These are phyloP conservation scores for Leuciscus idus DNA, from an alignment of 2,113 vertebrate species.

Conservation along the genomic window DNA sequence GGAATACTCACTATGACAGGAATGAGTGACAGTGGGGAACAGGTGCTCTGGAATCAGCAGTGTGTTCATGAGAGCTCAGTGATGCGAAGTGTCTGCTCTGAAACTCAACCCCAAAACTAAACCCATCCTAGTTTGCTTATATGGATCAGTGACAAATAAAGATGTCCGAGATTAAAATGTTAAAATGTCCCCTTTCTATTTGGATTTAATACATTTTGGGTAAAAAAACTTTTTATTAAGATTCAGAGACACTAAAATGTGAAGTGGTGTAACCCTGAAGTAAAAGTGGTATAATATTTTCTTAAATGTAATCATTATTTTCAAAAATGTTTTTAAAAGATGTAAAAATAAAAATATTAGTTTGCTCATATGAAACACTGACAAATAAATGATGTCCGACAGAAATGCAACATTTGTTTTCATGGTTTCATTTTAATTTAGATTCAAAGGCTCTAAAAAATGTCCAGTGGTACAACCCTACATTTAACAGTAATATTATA, in stretches of 20 bases:
- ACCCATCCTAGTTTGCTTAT: neutral
- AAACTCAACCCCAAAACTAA: slow-evolving; percentile 20
- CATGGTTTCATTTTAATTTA: too few relatives aligned
- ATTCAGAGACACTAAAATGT: neutral
- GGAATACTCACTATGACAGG: slow-evolving; percentile 79
- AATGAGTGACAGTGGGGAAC: slow-evolving; percentile 72
- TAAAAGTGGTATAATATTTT: neutral
- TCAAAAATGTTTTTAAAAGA: too few relatives aligned
- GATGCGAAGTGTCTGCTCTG: neutral
- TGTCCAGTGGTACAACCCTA: too few relatives aligned
- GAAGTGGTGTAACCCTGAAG: neutral
- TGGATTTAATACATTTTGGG: neutral
- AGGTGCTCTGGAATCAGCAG: slow-evolving; percentile 48
- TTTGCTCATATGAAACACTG: too few relatives aligned
- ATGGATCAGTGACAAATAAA: neutral
- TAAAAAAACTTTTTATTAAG: neutral
- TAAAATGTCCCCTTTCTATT: neutral
- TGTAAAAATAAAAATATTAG: neutral
- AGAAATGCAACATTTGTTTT: too few relatives aligned
- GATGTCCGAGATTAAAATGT: neutral
- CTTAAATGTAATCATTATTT: neutral
- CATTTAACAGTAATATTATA: too few relatives aligned
- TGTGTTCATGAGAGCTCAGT: slow-evolving; percentile 2
- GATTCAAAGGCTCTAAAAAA: too few relatives aligned
- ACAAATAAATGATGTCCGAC: too few relatives aligned